Conservation (phyloP, 2,888 invertebrate genomes). For the Melipona beecheii region DNA sequence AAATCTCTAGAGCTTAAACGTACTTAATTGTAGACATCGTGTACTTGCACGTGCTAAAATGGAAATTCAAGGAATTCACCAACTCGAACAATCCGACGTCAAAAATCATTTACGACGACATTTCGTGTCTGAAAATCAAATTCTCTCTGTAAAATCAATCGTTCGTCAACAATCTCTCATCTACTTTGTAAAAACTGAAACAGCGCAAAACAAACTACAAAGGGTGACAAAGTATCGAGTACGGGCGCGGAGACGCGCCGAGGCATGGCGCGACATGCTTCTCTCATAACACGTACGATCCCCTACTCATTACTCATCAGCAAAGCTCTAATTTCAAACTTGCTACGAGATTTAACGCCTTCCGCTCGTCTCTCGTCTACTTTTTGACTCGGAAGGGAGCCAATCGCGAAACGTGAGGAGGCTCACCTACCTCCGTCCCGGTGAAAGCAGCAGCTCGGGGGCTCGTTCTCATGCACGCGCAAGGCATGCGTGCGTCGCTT, state of each 20-base stretch:
- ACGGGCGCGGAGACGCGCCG: neutral
- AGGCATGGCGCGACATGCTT: slow-evolving; percentile 9
- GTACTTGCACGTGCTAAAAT: no score
- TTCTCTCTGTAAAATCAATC: neutral
- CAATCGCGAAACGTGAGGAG: slow-evolving; percentile 27
- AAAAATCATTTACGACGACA: slow-evolving; percentile 14
- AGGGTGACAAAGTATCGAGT: neutral
- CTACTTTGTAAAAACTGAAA: neutral
- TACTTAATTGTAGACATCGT: no score
- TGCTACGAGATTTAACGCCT: no score
- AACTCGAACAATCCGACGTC: no score
- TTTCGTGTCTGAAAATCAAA: neutral
- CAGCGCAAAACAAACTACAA: slow-evolving; percentile 6
- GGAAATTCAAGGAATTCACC: no score
- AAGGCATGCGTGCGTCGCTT: slow-evolving; percentile 3
- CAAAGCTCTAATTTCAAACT: neutral
- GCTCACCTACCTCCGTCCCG: slow-evolving; percentile 53
- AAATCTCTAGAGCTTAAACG: neutral
- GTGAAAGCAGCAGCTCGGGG: no score
- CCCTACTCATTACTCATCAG: neutral
- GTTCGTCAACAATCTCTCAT: neutral
- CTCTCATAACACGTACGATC: no score
- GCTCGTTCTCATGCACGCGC: slow-evolving; percentile 8
- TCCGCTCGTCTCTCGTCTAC: no score
- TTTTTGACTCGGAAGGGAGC: no score